Evolutionary conservation across 2,888 invertebrate genomes (phyloP).

Genomic region (Pristionchus arcanus): DNA sequence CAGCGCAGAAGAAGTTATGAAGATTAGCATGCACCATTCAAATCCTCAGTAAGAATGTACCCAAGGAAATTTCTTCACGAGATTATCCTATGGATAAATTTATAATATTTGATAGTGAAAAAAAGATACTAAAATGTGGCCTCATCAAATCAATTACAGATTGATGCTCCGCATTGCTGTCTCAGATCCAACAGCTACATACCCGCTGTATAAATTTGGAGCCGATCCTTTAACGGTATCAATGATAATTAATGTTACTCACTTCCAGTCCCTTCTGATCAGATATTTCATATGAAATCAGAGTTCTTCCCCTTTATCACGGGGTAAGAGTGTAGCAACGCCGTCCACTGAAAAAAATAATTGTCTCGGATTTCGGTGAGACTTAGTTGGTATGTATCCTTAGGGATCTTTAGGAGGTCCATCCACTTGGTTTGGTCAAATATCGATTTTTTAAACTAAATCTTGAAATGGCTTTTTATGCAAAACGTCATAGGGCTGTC

Average conservation of each 20-base stretch:
- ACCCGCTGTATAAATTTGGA: constrained; percentile 83
- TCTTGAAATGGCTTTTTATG: too few species aligned
- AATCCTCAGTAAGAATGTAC: constrained; percentile 67
- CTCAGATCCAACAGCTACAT: constrained; percentile 90
- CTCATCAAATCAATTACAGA: constrained; percentile 81
- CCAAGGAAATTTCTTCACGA: too few species aligned
- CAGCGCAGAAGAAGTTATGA: constrained; percentile 74
- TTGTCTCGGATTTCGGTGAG: too few species aligned
- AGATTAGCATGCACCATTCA: constrained; percentile 69
- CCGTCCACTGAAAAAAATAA: too few species aligned
- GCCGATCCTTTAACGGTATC: constrained; percentile 76
- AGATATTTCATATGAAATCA: not conserved
- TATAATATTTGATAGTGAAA: not conserved
- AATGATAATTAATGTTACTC: not conserved
- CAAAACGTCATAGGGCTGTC: too few species aligned
- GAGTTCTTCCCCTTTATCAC: not conserved
- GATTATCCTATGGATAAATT: too few species aligned
- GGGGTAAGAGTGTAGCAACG: too few species aligned
- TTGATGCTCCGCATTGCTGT: constrained; percentile 87
- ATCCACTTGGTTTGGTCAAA: too few species aligned
- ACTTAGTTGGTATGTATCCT: too few species aligned
- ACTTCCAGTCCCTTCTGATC: not conserved
- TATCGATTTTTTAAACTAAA: too few species aligned
- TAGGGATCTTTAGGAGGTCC: too few species aligned
- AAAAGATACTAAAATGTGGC: not conserved